Percentiles rank a stretch among this genome's conserved stretches.
These are phyloP conservation scores for Chlorodrepanis virens DNA, from an alignment of 2,113 vertebrate species.

Conservation along the genomic window DNA sequence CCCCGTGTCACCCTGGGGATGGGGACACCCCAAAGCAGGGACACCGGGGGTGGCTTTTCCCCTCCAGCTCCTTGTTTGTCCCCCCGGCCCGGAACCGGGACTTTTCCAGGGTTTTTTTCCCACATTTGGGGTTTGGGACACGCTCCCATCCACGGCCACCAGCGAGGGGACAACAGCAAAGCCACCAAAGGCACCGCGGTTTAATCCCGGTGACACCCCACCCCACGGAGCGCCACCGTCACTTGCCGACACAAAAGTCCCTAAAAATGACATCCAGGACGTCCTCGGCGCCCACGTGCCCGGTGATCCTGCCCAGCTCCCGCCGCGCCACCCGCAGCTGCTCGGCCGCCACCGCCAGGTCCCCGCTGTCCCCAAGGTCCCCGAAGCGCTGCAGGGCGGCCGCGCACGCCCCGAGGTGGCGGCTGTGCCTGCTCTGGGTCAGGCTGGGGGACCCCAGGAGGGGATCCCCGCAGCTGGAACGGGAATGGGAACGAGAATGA, in stretches of 20 bases:
- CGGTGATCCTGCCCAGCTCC: slow-evolving; percentile 84
- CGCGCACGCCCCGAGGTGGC: slow-evolving; percentile 79
- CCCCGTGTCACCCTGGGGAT: accelerated
- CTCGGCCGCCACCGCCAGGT: slow-evolving; percentile 87
- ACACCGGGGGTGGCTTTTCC: not conserved
- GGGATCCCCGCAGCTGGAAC: slow-evolving; percentile 82
- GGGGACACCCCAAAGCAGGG: not conserved
- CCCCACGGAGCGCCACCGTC: not conserved
- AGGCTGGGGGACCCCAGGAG: slow-evolving; percentile 74
- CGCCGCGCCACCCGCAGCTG: slow-evolving; percentile 81
- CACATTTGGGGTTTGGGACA: not conserved
- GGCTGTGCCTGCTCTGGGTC: slow-evolving; percentile 76
- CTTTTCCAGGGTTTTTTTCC: not conserved
- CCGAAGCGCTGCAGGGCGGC: slow-evolving; percentile 72
- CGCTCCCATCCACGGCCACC: accelerated
- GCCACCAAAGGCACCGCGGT: not conserved
- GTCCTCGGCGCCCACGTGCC: slow-evolving; percentile 83
- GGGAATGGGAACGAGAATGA: no score
- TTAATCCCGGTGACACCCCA: not conserved
- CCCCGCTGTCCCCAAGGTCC: slow-evolving; percentile 31
- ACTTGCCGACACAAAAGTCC: slow-evolving; percentile 96
- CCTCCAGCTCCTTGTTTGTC: not conserved
- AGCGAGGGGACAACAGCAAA: not conserved
- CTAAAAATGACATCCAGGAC: slow-evolving; percentile 90
- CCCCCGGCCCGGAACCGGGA: not conserved